These are phyloP conservation scores for Ophioninae sp. DNA, from an alignment of 2,888 invertebrate species.

Conservation along the genomic window DNA sequence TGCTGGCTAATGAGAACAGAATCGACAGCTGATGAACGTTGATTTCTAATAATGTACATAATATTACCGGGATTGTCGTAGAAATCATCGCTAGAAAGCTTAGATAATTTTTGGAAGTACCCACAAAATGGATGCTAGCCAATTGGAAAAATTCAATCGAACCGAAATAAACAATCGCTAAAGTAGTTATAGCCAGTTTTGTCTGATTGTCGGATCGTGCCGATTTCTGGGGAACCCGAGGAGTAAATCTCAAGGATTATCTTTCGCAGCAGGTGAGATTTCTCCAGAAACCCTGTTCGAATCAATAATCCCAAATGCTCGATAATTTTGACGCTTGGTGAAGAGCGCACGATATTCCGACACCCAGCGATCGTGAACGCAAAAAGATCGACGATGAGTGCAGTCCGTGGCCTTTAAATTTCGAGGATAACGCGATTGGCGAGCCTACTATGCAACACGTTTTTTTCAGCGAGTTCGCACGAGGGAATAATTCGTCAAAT, in stretches of 20 bases:
- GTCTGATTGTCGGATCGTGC: not conserved
- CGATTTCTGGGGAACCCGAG: not conserved
- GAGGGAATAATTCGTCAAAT: conserved; percentile 22
- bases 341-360: conserved; percentile 47
- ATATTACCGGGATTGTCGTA: no score
- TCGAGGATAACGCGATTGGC: conserved; percentile 25
- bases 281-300: not conserved
- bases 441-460: conserved; percentile 7
- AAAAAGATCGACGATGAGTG: not conserved
- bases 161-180: no score
- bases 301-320: conserved; percentile 19
- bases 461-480: conserved; percentile 7
- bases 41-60: no score
- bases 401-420: conserved; percentile 4
- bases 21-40: no score
- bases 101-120: no score
- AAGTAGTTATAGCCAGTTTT: not conserved
- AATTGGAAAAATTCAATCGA: no score
- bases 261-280: not conserved
- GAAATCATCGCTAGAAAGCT: no score
- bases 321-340: conserved; percentile 34
- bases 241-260: not conserved
- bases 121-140: no score
- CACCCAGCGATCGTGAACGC: conserved; percentile 11
- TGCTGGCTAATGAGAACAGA: no score